These are phyloP conservation scores for Sarcoramphus papa DNA, from an alignment of 2,797 vertebrate species.

Conservation along the genomic window DNA sequence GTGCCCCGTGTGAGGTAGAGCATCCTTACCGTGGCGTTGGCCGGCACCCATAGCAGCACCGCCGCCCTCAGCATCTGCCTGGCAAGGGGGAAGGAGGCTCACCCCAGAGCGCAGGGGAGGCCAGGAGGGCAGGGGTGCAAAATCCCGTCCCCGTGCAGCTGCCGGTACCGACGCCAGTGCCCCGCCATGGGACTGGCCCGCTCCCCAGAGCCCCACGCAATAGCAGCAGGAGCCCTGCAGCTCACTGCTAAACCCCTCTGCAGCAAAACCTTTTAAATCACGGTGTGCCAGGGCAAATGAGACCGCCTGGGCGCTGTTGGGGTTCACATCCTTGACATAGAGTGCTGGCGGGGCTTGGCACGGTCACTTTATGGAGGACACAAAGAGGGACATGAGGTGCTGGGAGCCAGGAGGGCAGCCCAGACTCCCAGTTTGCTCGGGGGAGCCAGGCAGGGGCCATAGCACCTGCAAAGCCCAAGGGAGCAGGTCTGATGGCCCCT, in stretches of 20 bases:
- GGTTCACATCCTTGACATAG: background rate
- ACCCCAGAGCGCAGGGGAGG: fast-evolving
- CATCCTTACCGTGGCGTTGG: background rate
- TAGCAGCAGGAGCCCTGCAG: background rate
- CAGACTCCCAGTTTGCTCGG: background rate
- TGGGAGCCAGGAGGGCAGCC: background rate
- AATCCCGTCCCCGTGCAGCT: background rate
- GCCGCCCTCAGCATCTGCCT: fast-evolving
- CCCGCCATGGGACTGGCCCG: fast-evolving
- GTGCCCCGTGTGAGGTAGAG: conserved; percentile 17
- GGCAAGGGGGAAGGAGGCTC: background rate
- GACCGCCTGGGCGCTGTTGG: background rate
- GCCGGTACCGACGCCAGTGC: background rate
- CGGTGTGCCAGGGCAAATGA: background rate
- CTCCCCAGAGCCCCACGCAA: background rate
- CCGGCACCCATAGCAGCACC: background rate
- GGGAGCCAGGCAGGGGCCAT: background rate
- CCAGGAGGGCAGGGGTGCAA: background rate
- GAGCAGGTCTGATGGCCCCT: background rate
- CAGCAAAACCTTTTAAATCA: background rate
- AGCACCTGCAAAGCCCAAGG: background rate
- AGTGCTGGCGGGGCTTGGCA: fast-evolving
- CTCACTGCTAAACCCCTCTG: background rate
- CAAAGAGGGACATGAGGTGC: background rate
- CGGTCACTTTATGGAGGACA: background rate